Conservation (phyloP, 1,140 invertebrate species). For the Anastrepha obliqua region DNA sequence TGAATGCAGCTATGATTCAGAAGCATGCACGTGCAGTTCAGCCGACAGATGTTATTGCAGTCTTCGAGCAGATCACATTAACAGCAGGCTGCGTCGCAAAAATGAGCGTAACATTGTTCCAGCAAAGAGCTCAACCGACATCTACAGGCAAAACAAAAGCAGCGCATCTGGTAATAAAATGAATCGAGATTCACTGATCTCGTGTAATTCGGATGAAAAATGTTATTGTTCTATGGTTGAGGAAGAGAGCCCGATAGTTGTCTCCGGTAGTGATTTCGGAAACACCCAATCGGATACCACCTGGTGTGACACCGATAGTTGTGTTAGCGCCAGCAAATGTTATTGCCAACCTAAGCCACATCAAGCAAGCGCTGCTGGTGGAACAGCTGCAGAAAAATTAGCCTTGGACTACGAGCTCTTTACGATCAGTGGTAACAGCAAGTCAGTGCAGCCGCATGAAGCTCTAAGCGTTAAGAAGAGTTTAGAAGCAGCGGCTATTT, state of each 20-base stretch:
- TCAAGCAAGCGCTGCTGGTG: constrained; percentile 54
- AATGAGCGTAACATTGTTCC: constrained; percentile 65
- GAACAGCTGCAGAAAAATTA: constrained; percentile 78
- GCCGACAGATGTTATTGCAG: constrained; percentile 88
- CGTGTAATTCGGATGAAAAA: constrained; percentile 78
- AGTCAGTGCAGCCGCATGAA: constrained; percentile 77
- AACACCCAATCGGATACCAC: constrained; percentile 74
- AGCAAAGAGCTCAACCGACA: constrained; percentile 50
- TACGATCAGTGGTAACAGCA: constrained; percentile 72
- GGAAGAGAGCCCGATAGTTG: constrained; percentile 60
- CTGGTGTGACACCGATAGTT: constrained; percentile 90
- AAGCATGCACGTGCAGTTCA: constrained; percentile 83
- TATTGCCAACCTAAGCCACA: constrained; percentile 80
- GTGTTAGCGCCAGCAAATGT: constrained; percentile 90
- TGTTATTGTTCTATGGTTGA: constrained; percentile 81
- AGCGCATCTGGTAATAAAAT: constrained; percentile 55
- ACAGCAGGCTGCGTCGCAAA: constrained; percentile 67
- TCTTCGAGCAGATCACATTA: constrained; percentile 73
- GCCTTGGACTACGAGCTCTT: constrained; percentile 84
- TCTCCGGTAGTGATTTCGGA: constrained; percentile 70
- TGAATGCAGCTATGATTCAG: constrained; percentile 88
- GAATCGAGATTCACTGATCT: constrained; percentile 69
- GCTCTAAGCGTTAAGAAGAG: constrained; percentile 90
- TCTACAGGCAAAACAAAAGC: constrained; percentile 54
- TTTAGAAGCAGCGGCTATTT: constrained; percentile 89